Percentiles rank a stretch among this genome's conserved stretches.
These are phyloP conservation scores for Lepus europaeus DNA, from an alignment of 2,113 vertebrate genomes.

Conservation along the genomic window DNA sequence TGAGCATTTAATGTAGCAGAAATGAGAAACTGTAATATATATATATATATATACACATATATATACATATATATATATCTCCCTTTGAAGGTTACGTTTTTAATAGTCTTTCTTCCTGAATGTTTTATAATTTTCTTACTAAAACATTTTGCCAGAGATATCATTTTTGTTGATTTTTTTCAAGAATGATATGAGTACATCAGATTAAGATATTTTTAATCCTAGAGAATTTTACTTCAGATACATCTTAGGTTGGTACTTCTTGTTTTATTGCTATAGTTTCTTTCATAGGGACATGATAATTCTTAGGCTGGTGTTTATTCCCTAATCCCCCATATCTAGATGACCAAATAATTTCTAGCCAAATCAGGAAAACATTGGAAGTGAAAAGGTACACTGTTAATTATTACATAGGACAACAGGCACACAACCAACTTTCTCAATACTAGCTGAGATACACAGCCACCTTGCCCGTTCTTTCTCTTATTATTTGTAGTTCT, in stretches of 20 bases:
- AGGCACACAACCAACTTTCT: background rate
- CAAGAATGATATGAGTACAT: background rate
- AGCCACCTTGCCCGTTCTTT: background rate
- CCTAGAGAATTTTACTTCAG: constrained; percentile 29
- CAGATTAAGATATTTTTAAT: background rate
- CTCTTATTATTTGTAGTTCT: background rate
- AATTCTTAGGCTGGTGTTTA: background rate
- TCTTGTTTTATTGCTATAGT: background rate
- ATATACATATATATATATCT: constrained; percentile 1
- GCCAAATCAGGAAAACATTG: background rate
- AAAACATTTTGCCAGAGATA: constrained; percentile 31
- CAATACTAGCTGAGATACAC: background rate
- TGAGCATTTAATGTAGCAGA: constrained; percentile 56
- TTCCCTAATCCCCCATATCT: background rate
- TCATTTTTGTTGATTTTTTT: constrained; percentile 19
- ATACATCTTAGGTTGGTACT: constrained; percentile 9
- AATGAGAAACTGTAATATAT: constrained; percentile 54
- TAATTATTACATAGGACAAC: background rate
- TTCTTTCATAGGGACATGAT: background rate
- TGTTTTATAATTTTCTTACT: constrained; percentile 39
- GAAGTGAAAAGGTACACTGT: background rate
- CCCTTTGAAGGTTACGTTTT: constrained; percentile 47
- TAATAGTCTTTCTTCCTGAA: constrained; percentile 54
- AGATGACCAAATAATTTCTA: background rate
- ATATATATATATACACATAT: background rate